These are phyloP conservation scores for Crocallis elinguaria DNA, from an alignment of 2,888 invertebrate species.

Conservation along the genomic window DNA sequence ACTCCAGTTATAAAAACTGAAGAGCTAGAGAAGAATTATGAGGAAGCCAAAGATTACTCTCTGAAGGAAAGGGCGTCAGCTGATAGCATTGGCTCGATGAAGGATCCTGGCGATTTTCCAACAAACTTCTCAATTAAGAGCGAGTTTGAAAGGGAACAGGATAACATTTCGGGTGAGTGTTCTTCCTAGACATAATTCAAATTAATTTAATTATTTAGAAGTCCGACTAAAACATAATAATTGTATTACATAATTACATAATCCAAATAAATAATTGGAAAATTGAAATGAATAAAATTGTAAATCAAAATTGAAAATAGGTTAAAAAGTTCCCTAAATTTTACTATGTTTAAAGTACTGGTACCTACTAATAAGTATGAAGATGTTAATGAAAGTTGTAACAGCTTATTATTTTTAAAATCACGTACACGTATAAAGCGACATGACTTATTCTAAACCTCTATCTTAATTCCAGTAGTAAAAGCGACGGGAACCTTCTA, in stretches of 20 bases:
- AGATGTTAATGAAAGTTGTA: too few species aligned
- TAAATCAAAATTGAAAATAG: too few species aligned
- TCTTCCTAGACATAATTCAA: too few species aligned
- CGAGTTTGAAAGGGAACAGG: constrained; percentile 78
- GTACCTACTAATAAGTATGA: too few species aligned
- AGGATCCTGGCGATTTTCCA: constrained; percentile 67
- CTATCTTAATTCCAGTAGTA: constrained; percentile 89
- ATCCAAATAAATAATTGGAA: background rate
- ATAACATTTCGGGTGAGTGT: constrained; percentile 79
- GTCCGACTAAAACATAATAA: too few species aligned
- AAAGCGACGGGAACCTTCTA: constrained; percentile 97
- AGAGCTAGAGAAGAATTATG: constrained; percentile 63
- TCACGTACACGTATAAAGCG: too few species aligned
- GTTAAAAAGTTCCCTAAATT: too few species aligned
- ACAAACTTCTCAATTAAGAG: constrained; percentile 79
- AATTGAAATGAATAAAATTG: too few species aligned
- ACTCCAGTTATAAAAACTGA: constrained; percentile 77
- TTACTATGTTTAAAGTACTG: too few species aligned
- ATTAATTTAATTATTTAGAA: too few species aligned
- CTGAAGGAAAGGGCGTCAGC: constrained; percentile 77
- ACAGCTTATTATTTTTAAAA: too few species aligned
- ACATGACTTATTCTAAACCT: constrained; percentile 37
- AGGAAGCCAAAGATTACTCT: constrained; percentile 82
- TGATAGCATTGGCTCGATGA: constrained; percentile 70
- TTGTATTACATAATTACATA: background rate